Evolutionary conservation across 1,140 invertebrate genomes (phyloP).

Genomic region (Philopotamus ludificatus): DNA sequence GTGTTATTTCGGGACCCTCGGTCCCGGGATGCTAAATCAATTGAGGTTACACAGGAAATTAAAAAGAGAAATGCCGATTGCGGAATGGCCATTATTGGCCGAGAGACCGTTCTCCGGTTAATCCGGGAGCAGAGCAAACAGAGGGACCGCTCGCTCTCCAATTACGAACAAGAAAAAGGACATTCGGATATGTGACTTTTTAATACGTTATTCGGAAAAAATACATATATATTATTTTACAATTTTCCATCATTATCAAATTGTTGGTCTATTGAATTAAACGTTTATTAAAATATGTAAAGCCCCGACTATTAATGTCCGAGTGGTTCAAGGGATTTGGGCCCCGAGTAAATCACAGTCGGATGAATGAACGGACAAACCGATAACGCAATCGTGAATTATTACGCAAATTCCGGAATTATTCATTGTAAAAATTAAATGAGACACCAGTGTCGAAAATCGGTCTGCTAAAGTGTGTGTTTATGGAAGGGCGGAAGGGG

Average conservation of each 20-base stretch:
- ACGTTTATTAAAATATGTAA: no score
- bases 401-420: no score
- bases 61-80: constrained; percentile 35
- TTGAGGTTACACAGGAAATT: constrained; percentile 40
- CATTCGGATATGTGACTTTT: not conserved
- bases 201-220: not conserved
- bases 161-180: not conserved
- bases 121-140: not conserved
- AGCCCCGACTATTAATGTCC: no score
- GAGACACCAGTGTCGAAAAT: no score
- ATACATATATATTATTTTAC: not conserved
- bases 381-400: not conserved
- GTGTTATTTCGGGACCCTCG: constrained; percentile 24
- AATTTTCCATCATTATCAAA: no score
- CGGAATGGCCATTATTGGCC: not conserved
- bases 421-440: not conserved
- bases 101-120: not conserved
- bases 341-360: no score
- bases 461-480: no score
- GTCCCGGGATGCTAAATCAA: constrained; percentile 36
- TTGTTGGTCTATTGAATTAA: no score
- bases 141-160: not conserved
- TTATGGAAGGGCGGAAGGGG: no score
- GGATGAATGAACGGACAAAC: no score
- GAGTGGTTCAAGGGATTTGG: no score